Base-by-base conservation (phyloP, 2,797 vertebrate species). In the Alfaro cultratus region DNA sequence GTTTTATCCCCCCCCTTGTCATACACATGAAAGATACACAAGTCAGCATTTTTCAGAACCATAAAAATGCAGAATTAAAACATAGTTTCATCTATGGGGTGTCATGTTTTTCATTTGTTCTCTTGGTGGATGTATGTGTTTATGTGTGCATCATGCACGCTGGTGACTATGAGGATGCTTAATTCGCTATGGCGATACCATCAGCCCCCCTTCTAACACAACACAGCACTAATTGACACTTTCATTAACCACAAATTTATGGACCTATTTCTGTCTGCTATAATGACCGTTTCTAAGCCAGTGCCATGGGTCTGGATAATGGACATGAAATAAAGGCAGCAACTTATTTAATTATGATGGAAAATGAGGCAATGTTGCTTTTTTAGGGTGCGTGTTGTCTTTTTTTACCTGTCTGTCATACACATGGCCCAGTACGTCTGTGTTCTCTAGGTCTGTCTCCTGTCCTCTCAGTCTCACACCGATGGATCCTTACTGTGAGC, bases 211-310 rank as follows among this genome's bases (percentile, higher is more conserved):
- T 85, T 86, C 90, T 96, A 96, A 97, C 96, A 94, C 95, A 96
- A 95, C 92, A 93, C 93, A 83, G 93, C 93, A 95, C 96, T 96
- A 95, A 96, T 96, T 97, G 97, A 98, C 97, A 96, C 97, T 97
- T 97, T 97, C 97, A 97, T 98, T 97, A 97, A 97, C 94, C 89
- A 94, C 93, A 95, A 97, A 97, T 98, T 96, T 97, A 97, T 97
- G 96, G 95, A 95, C 96, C 96, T 97, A 96, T 97, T 97, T 97
- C 96, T 96, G 96, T 96, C 95, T 95, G 93, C 95, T 95, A 96
- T 97, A 96, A 97, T 97, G 97, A 97, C 96, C 96, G 93, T 97
- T 94, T 96, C 95, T 91, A 92, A 89, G 94, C 95, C 94, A 95
- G 93, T 95, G 94, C 92, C 86, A 87, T 92, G 93, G 94, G 92